Evolutionary conservation across 2,797 vertebrate species (phyloP).

Genomic region (Phyllotis vaccarum): DNA sequence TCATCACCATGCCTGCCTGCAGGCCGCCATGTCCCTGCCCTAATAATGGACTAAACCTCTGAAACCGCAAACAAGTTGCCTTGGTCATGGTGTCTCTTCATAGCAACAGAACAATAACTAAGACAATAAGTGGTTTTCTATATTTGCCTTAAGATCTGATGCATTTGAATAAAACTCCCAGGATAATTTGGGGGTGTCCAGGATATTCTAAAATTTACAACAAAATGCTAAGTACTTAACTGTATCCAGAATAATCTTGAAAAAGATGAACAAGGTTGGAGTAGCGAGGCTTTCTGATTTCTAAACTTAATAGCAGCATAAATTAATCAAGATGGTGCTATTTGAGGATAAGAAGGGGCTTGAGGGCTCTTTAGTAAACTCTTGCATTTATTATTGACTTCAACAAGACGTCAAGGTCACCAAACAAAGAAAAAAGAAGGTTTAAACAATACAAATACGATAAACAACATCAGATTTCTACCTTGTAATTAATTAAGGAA

Average conservation of each 20-base stretch:
- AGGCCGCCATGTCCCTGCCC: background rate
- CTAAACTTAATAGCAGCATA: background rate
- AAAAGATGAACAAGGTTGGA: background rate
- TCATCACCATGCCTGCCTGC: background rate
- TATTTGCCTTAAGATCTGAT: background rate
- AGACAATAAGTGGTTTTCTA: background rate
- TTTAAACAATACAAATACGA: background rate
- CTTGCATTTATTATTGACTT: background rate
- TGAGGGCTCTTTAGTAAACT: background rate
- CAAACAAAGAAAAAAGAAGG: background rate
- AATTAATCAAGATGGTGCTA: background rate
- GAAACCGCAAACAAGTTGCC: background rate
- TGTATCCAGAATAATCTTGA: conserved; percentile 6
- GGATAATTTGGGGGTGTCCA: background rate
- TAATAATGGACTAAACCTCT: background rate
- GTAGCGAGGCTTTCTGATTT: background rate
- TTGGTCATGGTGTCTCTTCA: background rate
- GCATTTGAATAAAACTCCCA: background rate
- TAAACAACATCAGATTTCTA: background rate
- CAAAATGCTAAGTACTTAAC: background rate
- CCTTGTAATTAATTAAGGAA: background rate
- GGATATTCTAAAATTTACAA: conserved; percentile 1
- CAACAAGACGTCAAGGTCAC: background rate
- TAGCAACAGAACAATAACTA: background rate
- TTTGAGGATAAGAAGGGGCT: background rate